These are phyloP conservation scores for Gasterosteus nipponicus DNA, from an alignment of 2,113 vertebrate species.

Conservation along the genomic window DNA sequence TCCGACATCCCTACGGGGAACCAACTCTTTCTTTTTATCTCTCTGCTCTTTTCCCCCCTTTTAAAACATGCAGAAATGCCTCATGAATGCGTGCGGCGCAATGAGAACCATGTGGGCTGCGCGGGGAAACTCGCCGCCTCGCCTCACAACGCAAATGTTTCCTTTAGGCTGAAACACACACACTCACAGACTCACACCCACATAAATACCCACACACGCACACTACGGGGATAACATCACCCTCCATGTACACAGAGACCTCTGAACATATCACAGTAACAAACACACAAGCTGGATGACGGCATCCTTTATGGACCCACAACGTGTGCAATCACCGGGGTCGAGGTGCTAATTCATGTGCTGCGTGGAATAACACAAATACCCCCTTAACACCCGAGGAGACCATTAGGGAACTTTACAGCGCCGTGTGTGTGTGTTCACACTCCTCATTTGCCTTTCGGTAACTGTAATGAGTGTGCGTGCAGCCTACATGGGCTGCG, in stretches of 20 bases:
- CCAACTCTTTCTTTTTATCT: slow-evolving; percentile 65
- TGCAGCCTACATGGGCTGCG: not conserved
- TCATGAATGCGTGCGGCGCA: slow-evolving; percentile 76
- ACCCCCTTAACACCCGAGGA: slow-evolving; percentile 54
- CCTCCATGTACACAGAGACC: not conserved
- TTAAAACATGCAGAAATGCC: slow-evolving; percentile 69
- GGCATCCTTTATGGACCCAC: slow-evolving; percentile 51
- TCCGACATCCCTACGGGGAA: slow-evolving; percentile 73
- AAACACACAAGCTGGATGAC: slow-evolving; percentile 10
- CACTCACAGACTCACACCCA: slow-evolving; percentile 41
- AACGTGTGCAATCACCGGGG: slow-evolving; percentile 44
- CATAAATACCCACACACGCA: slow-evolving; percentile 48
- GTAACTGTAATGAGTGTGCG: not conserved
- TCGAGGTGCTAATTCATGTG: slow-evolving; percentile 53
- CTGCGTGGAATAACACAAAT: slow-evolving; percentile 38
- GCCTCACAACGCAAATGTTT: slow-evolving; percentile 69
- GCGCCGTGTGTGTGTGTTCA: not conserved
- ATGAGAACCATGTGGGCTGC: slow-evolving; percentile 73
- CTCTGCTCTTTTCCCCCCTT: slow-evolving; percentile 30
- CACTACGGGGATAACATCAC: not conserved
- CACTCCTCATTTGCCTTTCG: slow-evolving; percentile 13
- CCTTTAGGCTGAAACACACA: slow-evolving; percentile 71
- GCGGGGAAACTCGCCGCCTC: slow-evolving; percentile 52
- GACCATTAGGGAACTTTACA: slow-evolving; percentile 22
- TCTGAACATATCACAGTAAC: not conserved